Base-by-base conservation (phyloP, 2,888 invertebrate species). In the Troilus luridus region DNA sequence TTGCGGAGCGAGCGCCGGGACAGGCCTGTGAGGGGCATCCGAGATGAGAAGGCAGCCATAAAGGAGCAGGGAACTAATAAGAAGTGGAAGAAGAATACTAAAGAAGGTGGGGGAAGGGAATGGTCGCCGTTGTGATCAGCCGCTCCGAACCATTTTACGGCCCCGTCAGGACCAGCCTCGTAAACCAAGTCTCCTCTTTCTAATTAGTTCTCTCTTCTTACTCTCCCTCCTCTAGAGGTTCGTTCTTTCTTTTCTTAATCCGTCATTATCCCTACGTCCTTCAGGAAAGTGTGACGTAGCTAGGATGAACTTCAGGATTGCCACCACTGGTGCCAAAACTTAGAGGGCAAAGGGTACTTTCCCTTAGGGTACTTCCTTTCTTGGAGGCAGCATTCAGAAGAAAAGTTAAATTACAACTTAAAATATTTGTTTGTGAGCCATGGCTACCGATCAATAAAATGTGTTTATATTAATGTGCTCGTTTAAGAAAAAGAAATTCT, bases 41-140 rank as follows among this genome's bases (percentile, higher is more conserved):
- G 41, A 17, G 72, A 77, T 77, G 72, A 77, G 72, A 77, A 19
- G 72, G 9, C 27, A 17, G 41, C 41, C 72, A 77, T 77, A 77
- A 77, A 77, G 72, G 72, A 77, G 72, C 17, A 6, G 19, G 9
- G 27, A 77, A 77, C 72, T 77, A 77, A 77, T 77, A 77, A 77
- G 27, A 77, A 77, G 72, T 77, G 72, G 72, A 77, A 41, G 72
- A 77, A 77, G 72, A 77, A 77, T 77, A 77, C 72, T 77, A 77
- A 77, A 77, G 72, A 41, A 77, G 72, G 8, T 3, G 72, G 6
- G 27, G 14, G 24, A 12, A 24, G n/a, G 21, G 67, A 27, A 27
- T 67, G 67, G 67, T 14, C 6, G 17, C 3, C 17, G 6, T 19
- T 41, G 41, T 41, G 72, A 77, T 77, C 72, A 27, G 72, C 17